phyloP scores from a whole-genome alignment of 2,797 vertebrate genomes.

The Lutjanus argentimaculatus region DNA sequence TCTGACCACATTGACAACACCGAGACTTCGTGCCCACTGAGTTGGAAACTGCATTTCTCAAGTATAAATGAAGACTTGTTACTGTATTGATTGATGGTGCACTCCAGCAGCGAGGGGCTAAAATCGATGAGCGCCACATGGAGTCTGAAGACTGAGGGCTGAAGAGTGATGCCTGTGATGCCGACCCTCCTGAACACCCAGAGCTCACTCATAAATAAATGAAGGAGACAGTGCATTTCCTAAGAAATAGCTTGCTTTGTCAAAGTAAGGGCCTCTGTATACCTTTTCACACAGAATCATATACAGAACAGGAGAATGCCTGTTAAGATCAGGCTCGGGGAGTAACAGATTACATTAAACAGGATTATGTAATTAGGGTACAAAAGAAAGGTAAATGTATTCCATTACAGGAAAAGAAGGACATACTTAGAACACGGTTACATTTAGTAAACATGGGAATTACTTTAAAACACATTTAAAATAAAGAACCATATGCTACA shows the following conservation, averaged over 20 bases:
- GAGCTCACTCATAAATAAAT: slow-evolving; percentile 82
- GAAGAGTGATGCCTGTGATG: slow-evolving; percentile 79
- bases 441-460: no score
- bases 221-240: slow-evolving; percentile 64
- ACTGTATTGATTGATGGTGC: slow-evolving; percentile 86
- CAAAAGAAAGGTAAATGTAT: no score
- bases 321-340: not conserved
- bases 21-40: slow-evolving; percentile 61
- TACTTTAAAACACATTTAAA: no score
- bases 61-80: slow-evolving; percentile 89
- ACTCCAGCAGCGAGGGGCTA: slow-evolving; percentile 77
- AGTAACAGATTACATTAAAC: no score
- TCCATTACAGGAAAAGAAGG: no score
- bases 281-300: slow-evolving; percentile 37
- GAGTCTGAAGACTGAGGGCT: slow-evolving; percentile 71
- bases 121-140: slow-evolving; percentile 84
- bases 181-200: slow-evolving; percentile 70
- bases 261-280: slow-evolving; percentile 12
- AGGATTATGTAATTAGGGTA: no score
- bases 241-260: slow-evolving; percentile 63
- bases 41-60: slow-evolving; percentile 80
- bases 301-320: not conserved
- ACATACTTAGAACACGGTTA: no score
- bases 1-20: slow-evolving; percentile 42
- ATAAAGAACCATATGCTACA: no score